A percentile compares a stretch with the other conserved stretches of the same genome.
Conservation (phyloP, 1,140 invertebrate species). For the Temnothorax nylanderi region DNA sequence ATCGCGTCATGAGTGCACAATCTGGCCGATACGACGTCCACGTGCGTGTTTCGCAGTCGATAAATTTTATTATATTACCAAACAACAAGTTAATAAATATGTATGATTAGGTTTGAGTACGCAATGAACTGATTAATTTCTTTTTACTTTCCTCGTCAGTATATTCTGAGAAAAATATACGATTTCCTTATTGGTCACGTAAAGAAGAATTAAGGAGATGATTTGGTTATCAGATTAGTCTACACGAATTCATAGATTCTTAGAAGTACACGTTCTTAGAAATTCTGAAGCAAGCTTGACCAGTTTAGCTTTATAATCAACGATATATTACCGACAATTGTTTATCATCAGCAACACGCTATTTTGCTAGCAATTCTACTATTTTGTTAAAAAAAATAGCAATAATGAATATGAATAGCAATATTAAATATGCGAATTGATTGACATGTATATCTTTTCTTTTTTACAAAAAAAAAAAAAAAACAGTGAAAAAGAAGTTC, state of each 20-base stretch:
- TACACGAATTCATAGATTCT: too few relatives aligned
- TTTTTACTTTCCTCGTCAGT: background rate
- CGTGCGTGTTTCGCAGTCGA: background rate
- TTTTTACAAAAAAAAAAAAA: background rate
- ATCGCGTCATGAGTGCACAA: background rate
- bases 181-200: background rate
- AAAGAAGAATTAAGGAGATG: background rate
- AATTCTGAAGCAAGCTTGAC: background rate
- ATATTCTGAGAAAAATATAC: background rate
- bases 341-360: background rate
- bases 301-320: background rate
- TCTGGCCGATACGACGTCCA: too few relatives aligned
- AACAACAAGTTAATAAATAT: background rate
- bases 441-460: background rate
- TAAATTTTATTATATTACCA: background rate
- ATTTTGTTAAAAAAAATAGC: background rate
- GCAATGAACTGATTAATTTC: background rate
- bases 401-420: background rate
- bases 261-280: background rate
- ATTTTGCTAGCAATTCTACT: background rate
- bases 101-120: background rate
- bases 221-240: background rate
- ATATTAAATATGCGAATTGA: background rate
- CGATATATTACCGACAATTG: background rate
- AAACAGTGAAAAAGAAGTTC: background rate